Evolutionary conservation across 2,888 invertebrate genomes (phyloP), one percentile per base, ranked within the genome.

Genomic region (Laothoe populi): DNA sequence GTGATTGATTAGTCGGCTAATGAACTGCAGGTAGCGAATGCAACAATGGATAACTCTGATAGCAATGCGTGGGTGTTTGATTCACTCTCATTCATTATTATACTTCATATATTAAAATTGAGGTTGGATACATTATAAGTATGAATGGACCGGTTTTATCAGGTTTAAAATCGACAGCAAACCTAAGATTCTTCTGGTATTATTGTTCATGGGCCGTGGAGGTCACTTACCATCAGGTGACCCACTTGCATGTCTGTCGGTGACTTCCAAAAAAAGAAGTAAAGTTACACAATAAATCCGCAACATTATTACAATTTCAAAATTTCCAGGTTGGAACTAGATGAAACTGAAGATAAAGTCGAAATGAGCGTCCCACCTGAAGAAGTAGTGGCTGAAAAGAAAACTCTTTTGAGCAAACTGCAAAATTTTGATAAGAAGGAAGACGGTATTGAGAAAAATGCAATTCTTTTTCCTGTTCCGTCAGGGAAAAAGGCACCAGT

Each of bases 21-120:
- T 49, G 3, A 11, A 4, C 49, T 31, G 49, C 31, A 16, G 19
- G 4, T 35, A 31, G 31, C 31, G 19, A 53, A 31, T 53, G 53
- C 35, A 35, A n/a, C n/a, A 64, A 87, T 90, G 88, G 88, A 86
- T 42, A 76, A 75, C 59, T 68, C 88, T 7, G 95, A 95, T 66
- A 95, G 95, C 63, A 96, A 95, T 85, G 95, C 96, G 5, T 98
- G 98, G 98, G 97, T 98, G 13, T 97, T 98, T 77, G 98, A 98
- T 89, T 98, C 98, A 0, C 89, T 98, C n/a, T n/a, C n/a, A n/a
- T n/a, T n/a, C n/a, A n/a, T n/a, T n/a, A n/a, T n/a, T n/a, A n/a
- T n/a, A n/a, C n/a, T n/a, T n/a, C n/a, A n/a, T n/a, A n/a, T n/a
- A n/a, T n/a, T n/a, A n/a, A n/a, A n/a, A n/a, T n/a, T n/a, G n/a